Evolutionary conservation across 2,888 invertebrate species (phyloP).

Genomic region (Polydrusus pterygomalis): DNA sequence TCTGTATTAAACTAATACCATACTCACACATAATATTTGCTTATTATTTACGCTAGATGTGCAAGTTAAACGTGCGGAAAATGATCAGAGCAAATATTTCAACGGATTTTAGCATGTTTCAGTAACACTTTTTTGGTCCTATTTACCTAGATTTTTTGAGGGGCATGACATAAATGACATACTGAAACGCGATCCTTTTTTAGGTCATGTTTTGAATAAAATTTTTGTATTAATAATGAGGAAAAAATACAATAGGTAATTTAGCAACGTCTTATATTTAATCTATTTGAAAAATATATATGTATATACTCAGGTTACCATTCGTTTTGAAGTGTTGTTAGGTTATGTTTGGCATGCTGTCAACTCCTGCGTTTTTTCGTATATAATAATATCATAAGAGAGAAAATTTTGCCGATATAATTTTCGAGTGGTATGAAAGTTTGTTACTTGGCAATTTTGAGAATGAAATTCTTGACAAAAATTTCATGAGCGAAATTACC

Average conservation of each 20-base stretch:
- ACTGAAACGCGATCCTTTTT: not conserved
- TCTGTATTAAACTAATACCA: not conserved
- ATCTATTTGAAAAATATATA: too few relatives aligned
- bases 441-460: too few relatives aligned
- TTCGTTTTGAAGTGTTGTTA: too few relatives aligned
- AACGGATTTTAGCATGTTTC: conserved; percentile 1
- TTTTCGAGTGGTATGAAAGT: too few relatives aligned
- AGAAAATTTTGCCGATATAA: too few relatives aligned
- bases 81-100: conserved; percentile 11
- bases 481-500: too few relatives aligned
- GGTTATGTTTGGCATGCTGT: too few relatives aligned
- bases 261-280: not conserved
- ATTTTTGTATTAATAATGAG: not conserved
- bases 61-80: conserved; percentile 1
- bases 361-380: too few relatives aligned
- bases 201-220: not conserved
- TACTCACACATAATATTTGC: not conserved
- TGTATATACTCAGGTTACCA: too few relatives aligned
- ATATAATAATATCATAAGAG: too few relatives aligned
- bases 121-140: conserved; percentile 9
- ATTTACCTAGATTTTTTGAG: conserved; percentile 10
- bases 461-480: too few relatives aligned
- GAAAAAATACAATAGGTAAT: not conserved
- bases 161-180: conserved; percentile 5
- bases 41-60: conserved; percentile 19